Evolutionary conservation across 2,888 invertebrate genomes (phyloP).

Genomic region (Cantharis rustica): DNA sequence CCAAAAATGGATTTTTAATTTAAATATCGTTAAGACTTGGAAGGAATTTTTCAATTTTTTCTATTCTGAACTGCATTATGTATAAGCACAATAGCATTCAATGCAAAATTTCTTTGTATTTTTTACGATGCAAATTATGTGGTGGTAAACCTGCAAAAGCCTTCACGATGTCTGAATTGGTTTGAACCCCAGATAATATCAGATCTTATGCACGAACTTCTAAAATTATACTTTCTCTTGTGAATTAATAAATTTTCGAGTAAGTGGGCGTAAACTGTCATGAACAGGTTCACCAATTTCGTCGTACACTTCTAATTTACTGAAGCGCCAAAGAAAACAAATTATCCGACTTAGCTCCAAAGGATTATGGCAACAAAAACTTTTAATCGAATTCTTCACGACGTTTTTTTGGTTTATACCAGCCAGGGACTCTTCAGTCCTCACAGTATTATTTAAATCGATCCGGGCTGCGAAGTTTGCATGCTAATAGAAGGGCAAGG

Average conservation of each 20-base stretch:
- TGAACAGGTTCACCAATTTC: neutral
- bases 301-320: neutral
- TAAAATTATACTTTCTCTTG: neutral
- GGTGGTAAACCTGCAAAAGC: neutral
- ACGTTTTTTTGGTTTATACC: neutral
- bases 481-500: neutral
- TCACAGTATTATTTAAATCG: neutral
- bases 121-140: neutral
- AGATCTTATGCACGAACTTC: neutral
- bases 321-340: neutral
- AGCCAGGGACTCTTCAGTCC: neutral
- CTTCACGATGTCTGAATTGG: neutral
- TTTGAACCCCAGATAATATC: neutral
- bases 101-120: conserved; percentile 3
- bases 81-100: neutral
- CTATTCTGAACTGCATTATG: neutral
- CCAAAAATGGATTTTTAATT: neutral
- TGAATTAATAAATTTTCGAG: conserved; percentile 2
- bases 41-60: neutral
- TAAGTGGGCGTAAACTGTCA: conserved; percentile 4
- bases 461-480: neutral
- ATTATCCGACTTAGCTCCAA: neutral
- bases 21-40: neutral
- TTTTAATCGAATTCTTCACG: neutral
- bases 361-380: neutral